Base-by-base conservation (phyloP, 1,140 invertebrate genomes). In the Trichonephila inaurata region DNA sequence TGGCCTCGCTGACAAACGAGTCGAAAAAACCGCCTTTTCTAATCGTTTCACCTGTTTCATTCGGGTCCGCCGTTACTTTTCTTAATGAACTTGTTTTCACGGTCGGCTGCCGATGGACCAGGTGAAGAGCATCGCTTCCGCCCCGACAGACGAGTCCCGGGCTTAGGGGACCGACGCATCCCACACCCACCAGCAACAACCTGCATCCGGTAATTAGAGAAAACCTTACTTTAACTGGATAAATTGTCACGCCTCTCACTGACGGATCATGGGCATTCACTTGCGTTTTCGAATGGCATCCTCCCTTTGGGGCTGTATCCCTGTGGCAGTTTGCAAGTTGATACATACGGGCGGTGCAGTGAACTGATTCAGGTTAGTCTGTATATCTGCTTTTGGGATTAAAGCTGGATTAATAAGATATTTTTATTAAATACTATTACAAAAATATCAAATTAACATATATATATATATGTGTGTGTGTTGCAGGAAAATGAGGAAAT, bases 11-110 rank as follows among this genome's bases (percentile, higher is more conserved):
- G 24, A 24, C 66, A 10, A 69, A 69, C 24, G 18, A 77, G 72
- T 77, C 28, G 18, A 77, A 16, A 28, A 77, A 28, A 77, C 28
- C 33, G 28, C 28, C 72, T 77, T 28, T 51, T 19, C 10, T 87
- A 87, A 87, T 87, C 24, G 64, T 72, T 89, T 61, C 87, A 89
- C 87, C 87, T 89, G 87, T 89, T 89, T 21, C 21, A 44, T 69
- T 62, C 28, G 64, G 64, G 28, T 10, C 51, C 51, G 7, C 51
- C 51, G 51, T 33, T 19, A 18, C 61, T 64, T 64, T 24, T 89
- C 69, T 89, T 89, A 89, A 89, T 89, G 87, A 89, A 89, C 87
- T 72, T 89, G 87, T 89, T 89, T 89, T 89, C 87, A 89, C 87
- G 87, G 64, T 72, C 64, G 12, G 87, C n/a, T 44, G 28, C 8